Base-by-base conservation (phyloP, 2,113 vertebrate species). In the Perccottus glenii region DNA sequence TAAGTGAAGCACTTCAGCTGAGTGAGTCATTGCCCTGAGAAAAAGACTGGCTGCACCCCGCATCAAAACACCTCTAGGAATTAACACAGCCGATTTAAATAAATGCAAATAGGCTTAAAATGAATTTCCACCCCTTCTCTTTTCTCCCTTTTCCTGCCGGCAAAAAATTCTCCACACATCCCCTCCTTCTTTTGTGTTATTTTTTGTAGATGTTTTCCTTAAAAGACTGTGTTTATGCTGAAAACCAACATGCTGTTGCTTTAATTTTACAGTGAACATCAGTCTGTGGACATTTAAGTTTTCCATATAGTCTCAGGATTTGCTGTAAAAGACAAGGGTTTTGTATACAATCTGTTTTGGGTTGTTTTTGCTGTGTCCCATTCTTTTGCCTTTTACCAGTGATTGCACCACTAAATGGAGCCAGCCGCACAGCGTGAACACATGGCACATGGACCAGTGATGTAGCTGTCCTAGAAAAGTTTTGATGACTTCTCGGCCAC, bases 71-170 rank as follows among this genome's bases (percentile, higher is more conserved):
- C 72, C 67, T 77, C 59, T 48, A 80, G 74, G 79, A 72, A 67
- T 79, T 75, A 75, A 67, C 55, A 44, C 32, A 14, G 52, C 40
- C 46, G 43, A 78, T 85, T 85, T 66, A 71, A 77, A 74, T 61
- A 67, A 53, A 55, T 15, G 66, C 72, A 84, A 73, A 87, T 48
- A 73, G 55, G 67, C 70, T 85, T 86, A 79, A 86, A 76, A 85
- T 61, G 35, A 73, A 68, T 71, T 78, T 49, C 50, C 52, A 60
- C 63, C 40, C 42, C 33, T 73, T 63, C 59, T 71, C 50, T 68
- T 48, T 52, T 16, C 5, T 50, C 36, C 36, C 7, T 61, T 38
- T 62, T 44, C 47, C 59, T 43, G 27, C 46, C 2, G 5, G 32
- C 40, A 12, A 36, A 42, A 40, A 63, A 72, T 84, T 76, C 43